Conservation (phyloP, 2,797 vertebrate genomes). For the Gadopsis bispinosus region DNA sequence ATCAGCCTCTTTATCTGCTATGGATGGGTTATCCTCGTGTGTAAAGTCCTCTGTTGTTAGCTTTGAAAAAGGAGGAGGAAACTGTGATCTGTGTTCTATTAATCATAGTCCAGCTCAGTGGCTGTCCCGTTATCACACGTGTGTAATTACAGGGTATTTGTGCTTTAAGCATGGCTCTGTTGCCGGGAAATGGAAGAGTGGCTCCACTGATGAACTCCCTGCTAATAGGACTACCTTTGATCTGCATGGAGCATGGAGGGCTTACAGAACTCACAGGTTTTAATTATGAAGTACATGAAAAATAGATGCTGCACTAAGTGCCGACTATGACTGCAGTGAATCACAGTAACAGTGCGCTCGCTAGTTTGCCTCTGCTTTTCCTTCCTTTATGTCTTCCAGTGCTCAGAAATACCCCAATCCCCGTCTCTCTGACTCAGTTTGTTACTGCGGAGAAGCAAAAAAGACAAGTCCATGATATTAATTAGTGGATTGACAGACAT, state of each 20-base stretch:
- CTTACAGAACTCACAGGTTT: constrained; percentile 81
- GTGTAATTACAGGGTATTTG: constrained; percentile 79
- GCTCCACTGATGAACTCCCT: constrained; percentile 82
- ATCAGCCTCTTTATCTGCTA: constrained; percentile 77
- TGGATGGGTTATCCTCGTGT: constrained; percentile 61
- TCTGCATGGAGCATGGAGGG: constrained; percentile 77
- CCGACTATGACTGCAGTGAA: constrained; percentile 76
- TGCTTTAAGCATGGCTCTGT: constrained; percentile 76
- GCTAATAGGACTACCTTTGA: constrained; percentile 85
- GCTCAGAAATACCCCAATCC: constrained; percentile 61
- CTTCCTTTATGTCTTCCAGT: constrained; percentile 68
- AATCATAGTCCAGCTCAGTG: constrained; percentile 77
- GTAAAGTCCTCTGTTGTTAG: constrained; percentile 76
- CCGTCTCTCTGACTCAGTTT: constrained; percentile 59
- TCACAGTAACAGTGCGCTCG: constrained; percentile 50
- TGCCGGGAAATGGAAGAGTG: constrained; percentile 75
- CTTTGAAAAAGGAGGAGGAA: constrained; percentile 75
- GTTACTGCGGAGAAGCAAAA: constrained; percentile 69
- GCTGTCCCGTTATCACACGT: constrained; percentile 73
- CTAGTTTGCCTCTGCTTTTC: constrained; percentile 65
- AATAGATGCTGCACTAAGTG: constrained; percentile 84
- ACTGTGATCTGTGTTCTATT: constrained; percentile 82
- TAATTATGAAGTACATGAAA: constrained; percentile 88
- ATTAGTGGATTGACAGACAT: constrained; percentile 86
- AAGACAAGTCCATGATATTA: constrained; percentile 81